Evolutionary conservation across 2,113 vertebrate genomes (phyloP), one percentile per base, ranked within the genome.

Genomic region (Candoia aspera): DNA sequence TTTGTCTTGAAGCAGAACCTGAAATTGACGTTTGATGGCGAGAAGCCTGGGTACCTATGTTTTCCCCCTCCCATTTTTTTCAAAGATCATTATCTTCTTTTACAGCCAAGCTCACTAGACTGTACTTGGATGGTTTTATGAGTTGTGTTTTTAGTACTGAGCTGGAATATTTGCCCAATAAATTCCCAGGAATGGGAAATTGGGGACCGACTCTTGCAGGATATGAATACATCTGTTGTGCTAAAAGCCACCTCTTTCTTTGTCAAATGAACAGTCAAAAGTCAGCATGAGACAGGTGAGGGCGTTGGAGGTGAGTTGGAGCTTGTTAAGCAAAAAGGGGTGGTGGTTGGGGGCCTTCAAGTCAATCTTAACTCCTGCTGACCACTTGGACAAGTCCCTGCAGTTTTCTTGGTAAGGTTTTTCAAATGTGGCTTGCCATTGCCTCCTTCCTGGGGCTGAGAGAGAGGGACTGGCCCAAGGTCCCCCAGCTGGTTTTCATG

Each of bases 141-240:
- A 97, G 93, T 94, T 95, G 96, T 97, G 93, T 92, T 95, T 97
- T 97, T 96, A 98, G 97, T 97, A 96, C 19, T 1, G 93, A 2
- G 2, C 91, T 64, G 53, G 94, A 95, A 96, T 97, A 97, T 97
- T 97, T 96, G 93, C 86, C 91, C 94, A 92, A 96, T 97, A 97
- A 97, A 97, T 97, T 95, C 95, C 92, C 90, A 90, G 94, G 94
- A 95, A 49, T 49, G 87, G 91, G 94, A 96, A 97, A 96, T 96
- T 97, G 96, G 86, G 95, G 94, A 95, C 92, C 93, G 95, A 94
- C 95, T 94, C 92, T 97, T 96, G 92, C 62, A 89, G 94, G 26
- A 96, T 96, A 94, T 93, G 96, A 96, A 97, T 97, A 96, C 97
- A 96, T 96, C 94, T 87, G 92, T 93, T 97, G 88, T 15, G 59